A percentile compares a stretch with the other conserved stretches of the same genome.
Conservation (phyloP, 2,888 invertebrate species). For the Zootermopsis nevadensis region DNA sequence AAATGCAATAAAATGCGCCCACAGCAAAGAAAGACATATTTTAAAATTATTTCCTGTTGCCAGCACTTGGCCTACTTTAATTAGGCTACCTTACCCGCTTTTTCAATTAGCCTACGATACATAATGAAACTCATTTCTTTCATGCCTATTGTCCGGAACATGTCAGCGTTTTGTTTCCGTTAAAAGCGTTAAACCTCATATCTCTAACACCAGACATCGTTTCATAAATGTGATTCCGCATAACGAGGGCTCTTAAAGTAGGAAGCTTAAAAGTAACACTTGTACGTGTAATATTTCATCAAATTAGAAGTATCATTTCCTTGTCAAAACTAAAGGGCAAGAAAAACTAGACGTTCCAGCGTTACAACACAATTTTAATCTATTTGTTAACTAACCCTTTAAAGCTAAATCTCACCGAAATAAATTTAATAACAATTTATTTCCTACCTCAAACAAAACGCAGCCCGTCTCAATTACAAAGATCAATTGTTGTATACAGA, state of each 20-base stretch:
- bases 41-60: neutral
- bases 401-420: too few relatives aligned
- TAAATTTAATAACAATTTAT: too few relatives aligned
- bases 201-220: neutral
- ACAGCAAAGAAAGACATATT: neutral
- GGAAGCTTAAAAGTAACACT: neutral
- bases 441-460: too few relatives aligned
- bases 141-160: neutral
- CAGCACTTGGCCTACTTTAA: neutral
- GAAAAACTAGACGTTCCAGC: too few relatives aligned
- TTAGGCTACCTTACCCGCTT: neutral
- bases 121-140: neutral
- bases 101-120: neutral
- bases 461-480: too few relatives aligned
- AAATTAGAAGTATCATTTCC: too few relatives aligned
- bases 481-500: too few relatives aligned
- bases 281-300: too few relatives aligned
- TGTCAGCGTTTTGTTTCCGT: neutral
- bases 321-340: too few relatives aligned
- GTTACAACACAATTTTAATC: too few relatives aligned
- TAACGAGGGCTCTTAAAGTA: neutral
- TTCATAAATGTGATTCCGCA: neutral
- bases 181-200: neutral
- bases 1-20: constrained; percentile 23
- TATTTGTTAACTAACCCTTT: too few relatives aligned